Evolutionary conservation across 2,888 invertebrate species (phyloP), one percentile per base, ranked within the genome.

Genomic region (Cephus sareptanus): DNA sequence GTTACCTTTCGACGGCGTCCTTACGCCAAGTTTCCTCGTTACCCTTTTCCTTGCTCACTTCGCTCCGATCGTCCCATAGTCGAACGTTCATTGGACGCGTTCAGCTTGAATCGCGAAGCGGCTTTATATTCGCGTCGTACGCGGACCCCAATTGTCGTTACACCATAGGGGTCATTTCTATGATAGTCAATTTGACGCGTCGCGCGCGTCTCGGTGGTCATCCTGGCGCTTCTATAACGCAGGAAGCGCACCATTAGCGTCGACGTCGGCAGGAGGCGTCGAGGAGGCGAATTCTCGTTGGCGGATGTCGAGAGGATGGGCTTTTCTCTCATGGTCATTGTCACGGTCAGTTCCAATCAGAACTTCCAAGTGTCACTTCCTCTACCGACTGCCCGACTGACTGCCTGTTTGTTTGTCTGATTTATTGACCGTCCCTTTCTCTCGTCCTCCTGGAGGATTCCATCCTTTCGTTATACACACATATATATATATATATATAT

Each of bases 161-260:
- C 23, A 23, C 56, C 23, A 56, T 23, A 9, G 56, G 23, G 56
- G 23, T 56, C 56, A 56, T 56, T 56, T 56, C 56, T 56, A 56
- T 56, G 23, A 56, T 75, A 87, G 88, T 82, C 87, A 85, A 56
- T 56, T 56, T 56, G 56, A 30, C 69, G 23, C 77, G 92, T 31
- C 94, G 93, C 34, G 88, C 88, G 35, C 93, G 92, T n/a, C 94
- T 90, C 11, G 94, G 94, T 2, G 95, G 94, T 69, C 56, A 56
- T 23, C 23, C 56, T 56, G 56, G 6, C 56, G 23, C 56, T 6
- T 23, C 56, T 56, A 23, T 79, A 76, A 74, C 73, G 74, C 84
- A 84, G 85, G 85, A 85, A 86, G 84, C 56, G 75, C 76, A 40
- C 75, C 82, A 79, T 85, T 86, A 86, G 23, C 56, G 73, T 69